A percentile compares a stretch with the other conserved stretches of the same genome.
phyloP scores from a whole-genome alignment of 1,140 invertebrate species.

The Globodera rostochiensis region DNA sequence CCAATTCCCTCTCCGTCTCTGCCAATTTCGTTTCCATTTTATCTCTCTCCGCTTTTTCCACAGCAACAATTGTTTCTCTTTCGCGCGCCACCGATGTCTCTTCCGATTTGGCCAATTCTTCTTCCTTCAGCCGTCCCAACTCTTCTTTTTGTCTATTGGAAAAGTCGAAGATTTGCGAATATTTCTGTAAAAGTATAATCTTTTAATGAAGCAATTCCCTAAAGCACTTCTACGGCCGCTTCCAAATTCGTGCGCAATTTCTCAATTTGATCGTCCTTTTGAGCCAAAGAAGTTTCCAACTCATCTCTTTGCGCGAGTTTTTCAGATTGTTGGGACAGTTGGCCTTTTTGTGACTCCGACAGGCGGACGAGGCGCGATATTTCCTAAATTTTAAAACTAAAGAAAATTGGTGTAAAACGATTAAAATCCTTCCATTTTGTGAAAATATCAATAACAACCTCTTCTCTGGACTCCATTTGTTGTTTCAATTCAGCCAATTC shows the following conservation, averaged over 20 bases:
- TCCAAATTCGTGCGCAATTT: not conserved
- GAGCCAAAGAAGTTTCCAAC: not conserved
- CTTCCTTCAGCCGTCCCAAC: not conserved
- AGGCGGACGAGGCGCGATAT: too few species aligned
- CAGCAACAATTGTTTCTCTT: not conserved
- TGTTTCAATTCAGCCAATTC: not conserved
- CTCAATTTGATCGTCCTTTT: not conserved
- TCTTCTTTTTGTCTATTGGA: conserved; percentile 15
- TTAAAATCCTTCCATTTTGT: too few species aligned
- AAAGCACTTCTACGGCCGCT: not conserved
- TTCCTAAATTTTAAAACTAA: too few species aligned
- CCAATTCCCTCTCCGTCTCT: not conserved
- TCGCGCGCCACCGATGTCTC: not conserved
- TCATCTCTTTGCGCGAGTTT: not conserved
- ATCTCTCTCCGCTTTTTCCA: not conserved
- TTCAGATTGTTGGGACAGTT: too few species aligned
- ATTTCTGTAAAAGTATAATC: not conserved
- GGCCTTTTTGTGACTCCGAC: too few species aligned
- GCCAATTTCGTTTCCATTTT: conserved; percentile 3
- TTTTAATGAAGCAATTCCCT: too few species aligned
- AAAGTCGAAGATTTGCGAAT: conserved; percentile 1
- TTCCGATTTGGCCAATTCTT: not conserved
- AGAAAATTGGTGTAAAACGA: too few species aligned
- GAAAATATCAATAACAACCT: not conserved
- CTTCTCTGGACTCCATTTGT: not conserved